Base-by-base conservation (phyloP, 2,888 invertebrate species). In the Drosophila diplacantha region DNA sequence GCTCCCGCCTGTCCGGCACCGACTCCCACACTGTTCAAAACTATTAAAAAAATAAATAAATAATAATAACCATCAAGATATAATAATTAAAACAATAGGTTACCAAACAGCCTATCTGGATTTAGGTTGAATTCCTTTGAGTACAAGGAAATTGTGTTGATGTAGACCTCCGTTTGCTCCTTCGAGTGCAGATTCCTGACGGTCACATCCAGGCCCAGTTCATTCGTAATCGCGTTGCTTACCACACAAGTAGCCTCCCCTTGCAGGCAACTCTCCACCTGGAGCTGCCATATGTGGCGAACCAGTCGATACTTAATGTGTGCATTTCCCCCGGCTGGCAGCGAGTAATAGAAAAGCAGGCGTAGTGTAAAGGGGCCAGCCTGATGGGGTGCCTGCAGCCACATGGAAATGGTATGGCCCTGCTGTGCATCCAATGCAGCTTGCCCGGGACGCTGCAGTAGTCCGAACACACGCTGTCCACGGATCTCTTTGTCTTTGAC, bases 281-380 rank as follows among this genome's bases (percentile, higher is more conserved):
- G 89, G 52, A 93, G 87, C 71, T 91, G 90, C 92, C 92, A 93
- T 54, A 90, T 90, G 75, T 93, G 93, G 24, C 92, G 90, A 46
- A 92, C 90, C 53, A 93, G 85, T 34, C 93, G 90, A 85, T 93
- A 89, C 85, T 71, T 88, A 8, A 83, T 87, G 37, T 75, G 73
- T 5, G 77, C 46, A 51, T 72, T 83, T 0, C 63, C 55, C 3
- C 57, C 38, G 1, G 73, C 64, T 0, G 88, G 85, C 61, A 88
- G 91, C 79, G 93, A 92, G 83, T 94, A 95, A 85, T 94, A 94
- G 85, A 95, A 93, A 47, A 95, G 89, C 72, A 94, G 87, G 84
- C 94, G 91, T 41, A 94, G 87, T 5, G 90, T 88, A 72, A 92
- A 91, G 24, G 89, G 88, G 3, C 93, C 94, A 51, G 91, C 91